Base-by-base conservation (phyloP, 2,888 invertebrate species). In the Parnassius smintheus region DNA sequence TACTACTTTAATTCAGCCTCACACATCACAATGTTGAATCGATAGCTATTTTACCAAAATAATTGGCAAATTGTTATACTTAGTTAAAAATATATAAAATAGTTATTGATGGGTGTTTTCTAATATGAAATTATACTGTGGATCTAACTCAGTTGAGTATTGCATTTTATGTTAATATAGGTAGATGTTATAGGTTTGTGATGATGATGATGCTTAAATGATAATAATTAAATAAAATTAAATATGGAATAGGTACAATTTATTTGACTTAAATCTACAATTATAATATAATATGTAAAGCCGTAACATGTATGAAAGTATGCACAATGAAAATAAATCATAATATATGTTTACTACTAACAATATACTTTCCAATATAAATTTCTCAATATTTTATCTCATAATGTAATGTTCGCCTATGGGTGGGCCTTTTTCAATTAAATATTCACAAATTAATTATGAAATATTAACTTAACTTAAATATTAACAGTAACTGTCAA, bases 221-320 rank as follows among this genome's bases (percentile, higher is more conserved):
- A 35, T 35, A 35, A 35, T 35, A n/a, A n/a, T n/a, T 2, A 35
- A 35, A 35, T 35, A 35, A 35, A 35, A 35, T 35, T 35, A 35
- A 4, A 35, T 35, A 35, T 7, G 35, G 35, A 72, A 75, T 81
- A 81, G 77, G 77, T 87, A 85, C 82, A 81, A 56, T 88, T 86
- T 86, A 86, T 85, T 86, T 82, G 80, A 80, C 87, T 87, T 87
- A 88, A 71, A 82, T 72, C 84, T 86, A 86, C 52, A 64, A 83
- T 83, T 84, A 85, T 83, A 25, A 25, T 25, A 35, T 35, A 7
- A 86, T 74, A 78, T 80, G 77, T 80, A 77, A 78, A 81, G 81
- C 77, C 76, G 74, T 81, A 79, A 77, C 72, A 75, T 78, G 72
- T 70, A 75, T 69, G 72, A 73, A 73, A 73, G 71, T 70, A 72